Conservation (phyloP, 2,797 vertebrate genomes). For the Rhadinocentrus ornatus region DNA sequence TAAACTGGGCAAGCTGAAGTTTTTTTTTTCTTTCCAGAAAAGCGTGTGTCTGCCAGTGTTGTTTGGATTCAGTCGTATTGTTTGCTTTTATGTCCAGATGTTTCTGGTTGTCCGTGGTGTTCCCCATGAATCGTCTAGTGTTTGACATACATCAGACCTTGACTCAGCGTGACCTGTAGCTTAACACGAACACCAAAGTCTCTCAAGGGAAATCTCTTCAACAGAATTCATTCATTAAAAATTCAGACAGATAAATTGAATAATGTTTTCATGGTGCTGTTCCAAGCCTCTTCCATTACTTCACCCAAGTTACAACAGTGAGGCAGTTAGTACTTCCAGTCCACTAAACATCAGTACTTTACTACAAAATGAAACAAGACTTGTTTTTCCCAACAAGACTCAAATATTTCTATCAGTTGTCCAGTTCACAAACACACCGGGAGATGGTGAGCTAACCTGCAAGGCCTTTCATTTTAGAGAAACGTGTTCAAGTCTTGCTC, state of each 20-base stretch:
- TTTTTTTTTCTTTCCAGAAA: conserved; percentile 16
- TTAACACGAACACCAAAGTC: conserved; percentile 1
- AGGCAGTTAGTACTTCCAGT: neutral
- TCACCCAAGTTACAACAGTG: neutral
- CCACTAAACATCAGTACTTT: neutral
- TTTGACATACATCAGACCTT: conserved; percentile 43
- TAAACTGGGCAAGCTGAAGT: conserved; percentile 61
- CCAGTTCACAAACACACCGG: neutral
- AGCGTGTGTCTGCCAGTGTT: conserved; percentile 15
- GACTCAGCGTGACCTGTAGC: conserved; percentile 49
- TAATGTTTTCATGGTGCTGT: conserved; percentile 18
- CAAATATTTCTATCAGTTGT: neutral
- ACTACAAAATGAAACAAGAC: neutral
- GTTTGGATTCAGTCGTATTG: conserved; percentile 43
- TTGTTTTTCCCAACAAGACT: neutral
- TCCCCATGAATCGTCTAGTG: conserved; percentile 37
- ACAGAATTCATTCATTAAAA: conserved; percentile 13
- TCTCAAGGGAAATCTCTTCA: neutral
- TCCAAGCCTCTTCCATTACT: conserved; percentile 13
- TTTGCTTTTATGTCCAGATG: conserved; percentile 58
- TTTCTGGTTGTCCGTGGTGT: conserved; percentile 59
- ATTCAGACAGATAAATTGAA: conserved; percentile 25
- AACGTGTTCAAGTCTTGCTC: neutral
- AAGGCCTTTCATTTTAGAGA: neutral
- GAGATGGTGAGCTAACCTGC: neutral